phyloP scores from a whole-genome alignment of 2,888 invertebrate species.

The Dorcus parallelipipedus region DNA sequence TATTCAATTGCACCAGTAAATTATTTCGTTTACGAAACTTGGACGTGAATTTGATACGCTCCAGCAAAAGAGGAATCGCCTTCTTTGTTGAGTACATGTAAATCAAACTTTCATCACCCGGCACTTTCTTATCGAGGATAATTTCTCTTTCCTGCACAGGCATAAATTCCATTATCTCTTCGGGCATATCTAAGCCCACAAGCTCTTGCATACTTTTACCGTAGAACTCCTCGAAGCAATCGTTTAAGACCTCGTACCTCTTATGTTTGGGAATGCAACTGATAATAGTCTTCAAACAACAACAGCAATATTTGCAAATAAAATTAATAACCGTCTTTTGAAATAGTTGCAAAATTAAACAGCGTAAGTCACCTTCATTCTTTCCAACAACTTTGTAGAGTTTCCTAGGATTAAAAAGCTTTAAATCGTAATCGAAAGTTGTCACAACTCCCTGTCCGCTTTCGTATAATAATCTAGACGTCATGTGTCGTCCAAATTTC shows the following conservation, averaged over 20 bases:
- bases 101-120: conserved; percentile 1
- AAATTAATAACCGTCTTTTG: conserved; percentile 3
- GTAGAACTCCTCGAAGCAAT: conserved; percentile 5
- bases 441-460: not conserved
- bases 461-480: conserved; percentile 8
- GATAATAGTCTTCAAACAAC: not conserved
- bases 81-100: not conserved
- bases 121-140: conserved; percentile 5
- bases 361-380: conserved; percentile 5
- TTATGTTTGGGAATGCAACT: not conserved
- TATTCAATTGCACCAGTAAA: not conserved
- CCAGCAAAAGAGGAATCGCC: conserved; percentile 8
- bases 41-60: conserved; percentile 6
- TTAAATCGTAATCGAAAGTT: not conserved
- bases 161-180: conserved; percentile 1
- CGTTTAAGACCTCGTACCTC: not conserved
- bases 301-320: not conserved
- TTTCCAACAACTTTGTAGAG: conserved; percentile 1
- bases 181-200: not conserved
- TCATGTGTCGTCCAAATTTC: conserved; percentile 8
- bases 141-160: conserved; percentile 2
- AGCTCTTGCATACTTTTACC: not conserved
- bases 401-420: not conserved
- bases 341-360: conserved; percentile 11
- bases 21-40: not conserved